Evolutionary conservation across 2,797 vertebrate genomes (phyloP).

Genomic region (Steatocranus sp.): DNA sequence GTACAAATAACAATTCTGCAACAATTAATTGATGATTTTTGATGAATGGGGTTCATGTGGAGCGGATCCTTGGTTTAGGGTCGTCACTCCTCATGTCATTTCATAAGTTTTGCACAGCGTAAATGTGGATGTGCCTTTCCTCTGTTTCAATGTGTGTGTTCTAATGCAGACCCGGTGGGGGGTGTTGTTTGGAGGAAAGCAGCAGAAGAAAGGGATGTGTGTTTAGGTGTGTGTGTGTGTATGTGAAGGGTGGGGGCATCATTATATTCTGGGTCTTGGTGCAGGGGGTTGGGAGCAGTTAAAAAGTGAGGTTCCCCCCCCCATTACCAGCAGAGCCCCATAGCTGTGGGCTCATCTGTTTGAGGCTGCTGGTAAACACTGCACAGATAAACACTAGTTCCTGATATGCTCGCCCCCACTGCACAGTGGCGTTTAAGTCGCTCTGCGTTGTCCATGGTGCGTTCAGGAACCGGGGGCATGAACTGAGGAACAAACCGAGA

Average conservation of each 20-base stretch:
- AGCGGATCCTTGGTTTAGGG: accelerated
- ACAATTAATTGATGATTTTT: not conserved
- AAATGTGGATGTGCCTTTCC: not conserved
- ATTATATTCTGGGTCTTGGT: not conserved
- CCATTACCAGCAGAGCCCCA: not conserved
- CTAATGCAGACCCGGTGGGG: not conserved
- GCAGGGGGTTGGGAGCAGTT: not conserved
- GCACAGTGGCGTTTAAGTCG: not conserved
- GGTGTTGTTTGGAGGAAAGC: not conserved
- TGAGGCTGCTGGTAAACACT: not conserved
- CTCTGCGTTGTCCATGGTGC: not conserved
- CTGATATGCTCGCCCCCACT: not conserved
- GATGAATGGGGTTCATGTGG: not conserved
- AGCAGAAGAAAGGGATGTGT: constrained; percentile 35
- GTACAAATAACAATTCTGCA: not conserved
- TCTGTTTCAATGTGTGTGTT: not conserved
- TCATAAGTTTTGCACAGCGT: not conserved
- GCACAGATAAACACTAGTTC: not conserved
- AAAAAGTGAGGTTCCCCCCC: not conserved
- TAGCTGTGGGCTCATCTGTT: not conserved
- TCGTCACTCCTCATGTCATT: not conserved
- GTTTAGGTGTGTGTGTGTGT: constrained; percentile 31
- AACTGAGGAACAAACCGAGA: not conserved
- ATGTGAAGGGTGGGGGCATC: not conserved
- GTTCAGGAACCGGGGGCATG: not conserved